Evolutionary conservation across 2,113 vertebrate genomes (phyloP).

Genomic region (Pipa parva): DNA sequence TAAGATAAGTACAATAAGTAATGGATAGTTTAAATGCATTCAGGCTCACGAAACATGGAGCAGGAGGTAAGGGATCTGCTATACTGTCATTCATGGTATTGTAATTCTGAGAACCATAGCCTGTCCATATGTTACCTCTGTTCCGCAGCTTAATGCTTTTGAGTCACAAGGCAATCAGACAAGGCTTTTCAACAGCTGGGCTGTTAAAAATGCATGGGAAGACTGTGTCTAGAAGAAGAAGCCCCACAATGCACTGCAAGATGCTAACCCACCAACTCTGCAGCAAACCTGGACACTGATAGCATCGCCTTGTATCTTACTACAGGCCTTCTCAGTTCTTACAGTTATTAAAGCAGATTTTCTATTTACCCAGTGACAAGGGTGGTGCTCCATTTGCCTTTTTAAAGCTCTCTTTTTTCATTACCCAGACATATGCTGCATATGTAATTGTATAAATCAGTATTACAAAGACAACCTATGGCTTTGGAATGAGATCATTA

Average conservation of each 20-base stretch:
- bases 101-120: not conserved
- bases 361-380: not conserved
- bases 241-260: not conserved
- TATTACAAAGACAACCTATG: too few relatives aligned
- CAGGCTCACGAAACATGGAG: too few relatives aligned
- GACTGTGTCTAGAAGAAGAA: not conserved
- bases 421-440: too few relatives aligned
- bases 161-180: not conserved
- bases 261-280: not conserved
- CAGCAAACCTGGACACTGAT: not conserved
- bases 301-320: not conserved
- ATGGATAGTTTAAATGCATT: too few relatives aligned
- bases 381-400: too few relatives aligned
- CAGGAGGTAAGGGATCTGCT: not conserved
- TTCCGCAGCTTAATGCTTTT: not conserved
- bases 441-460: too few relatives aligned
- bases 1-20: too few relatives aligned
- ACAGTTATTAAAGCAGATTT: not conserved
- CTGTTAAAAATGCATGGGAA: conserved; percentile 33
- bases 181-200: conserved; percentile 2
- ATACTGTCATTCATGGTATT: conserved; percentile 8
- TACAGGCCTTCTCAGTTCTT: not conserved
- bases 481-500: too few relatives aligned
- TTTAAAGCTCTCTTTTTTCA: too few relatives aligned
- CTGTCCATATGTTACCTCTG: conserved; percentile 2